Conservation (phyloP, 1,140 invertebrate genomes). For the Sipha flava region DNA sequence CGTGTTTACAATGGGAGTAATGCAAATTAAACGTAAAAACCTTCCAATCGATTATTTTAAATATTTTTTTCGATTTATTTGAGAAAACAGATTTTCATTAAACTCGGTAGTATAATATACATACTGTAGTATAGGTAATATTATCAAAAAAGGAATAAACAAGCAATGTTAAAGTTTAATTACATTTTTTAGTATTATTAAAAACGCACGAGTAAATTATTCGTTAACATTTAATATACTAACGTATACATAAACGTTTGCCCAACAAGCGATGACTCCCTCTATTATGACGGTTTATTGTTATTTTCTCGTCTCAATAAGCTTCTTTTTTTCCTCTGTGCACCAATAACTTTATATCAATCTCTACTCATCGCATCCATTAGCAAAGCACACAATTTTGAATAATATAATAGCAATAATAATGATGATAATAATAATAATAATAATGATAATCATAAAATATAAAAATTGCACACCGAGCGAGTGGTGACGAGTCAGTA, state of each 20-base stretch:
- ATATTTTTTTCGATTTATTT: no score
- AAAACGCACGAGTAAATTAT: background rate
- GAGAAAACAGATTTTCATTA: no score
- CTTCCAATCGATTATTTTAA: no score
- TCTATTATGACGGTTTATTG: background rate
- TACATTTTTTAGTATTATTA: slow-evolving; percentile 12
- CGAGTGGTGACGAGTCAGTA: slow-evolving; percentile 25
- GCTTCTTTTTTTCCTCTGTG: background rate
- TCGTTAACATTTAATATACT: no score
- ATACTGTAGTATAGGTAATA: no score
- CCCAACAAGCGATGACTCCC: background rate
- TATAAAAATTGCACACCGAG: background rate
- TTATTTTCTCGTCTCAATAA: background rate
- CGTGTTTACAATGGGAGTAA: no score
- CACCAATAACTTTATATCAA: background rate
- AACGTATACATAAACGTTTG: background rate
- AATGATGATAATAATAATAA: background rate
- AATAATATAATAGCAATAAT: background rate
- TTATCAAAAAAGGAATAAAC: background rate
- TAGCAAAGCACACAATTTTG: slow-evolving; percentile 5
- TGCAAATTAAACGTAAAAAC: no score
- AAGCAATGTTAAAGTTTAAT: background rate
- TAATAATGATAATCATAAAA: background rate
- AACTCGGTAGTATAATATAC: no score
- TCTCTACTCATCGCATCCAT: background rate